Evolutionary conservation across 1,140 invertebrate genomes (phyloP), one percentile per base, ranked within the genome.

Genomic region (Hermetia illucens): DNA sequence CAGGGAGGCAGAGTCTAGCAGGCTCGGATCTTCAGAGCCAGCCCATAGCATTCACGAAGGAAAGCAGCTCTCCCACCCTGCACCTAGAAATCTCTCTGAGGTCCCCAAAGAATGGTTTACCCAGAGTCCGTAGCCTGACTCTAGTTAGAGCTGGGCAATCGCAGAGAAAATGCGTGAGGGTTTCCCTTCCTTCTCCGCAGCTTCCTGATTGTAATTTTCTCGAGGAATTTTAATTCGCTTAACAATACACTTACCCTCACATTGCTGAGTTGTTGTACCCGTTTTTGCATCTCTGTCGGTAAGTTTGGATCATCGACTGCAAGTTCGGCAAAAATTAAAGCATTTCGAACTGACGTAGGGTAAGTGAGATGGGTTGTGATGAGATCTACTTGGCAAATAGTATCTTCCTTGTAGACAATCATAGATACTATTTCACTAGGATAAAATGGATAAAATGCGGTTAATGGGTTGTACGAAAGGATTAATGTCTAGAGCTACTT

Each of bases 301-400:
- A n/a, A n/a, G 24, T 9, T 27, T 13, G 24, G 24, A 9, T 27
- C 12, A 16, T 43, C 44, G 18, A 30, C 29, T 18, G 51, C 55
- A 43, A 51, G 20, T 25, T 52, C 55, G 4, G 53, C 39, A 31
- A 58, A 58, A 42, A 58, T 44, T 46, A 58, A 55, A 36, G 55
- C 34, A 8, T 58, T 50, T 1, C 48, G 48, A 3, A 58, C 31
- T 5, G 53, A 58, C 29, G 51, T 51, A 0, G 22, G 18, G 0
- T 40, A 34, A 1, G 30, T 36, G 12, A 40, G 37, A 19, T 52
- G 49, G 15, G 5, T 34, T 5, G 38, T 43, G 0, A 46, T 32
- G 0, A 58, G 35, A 33, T 58, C 52, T 16, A 58, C 48, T n/a
- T 10, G 40, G 37, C 5, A 21, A 35, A 19, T 17, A 21, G 4